phyloP scores from a whole-genome alignment of 2,113 vertebrate species.

The Balaeniceps rex region DNA sequence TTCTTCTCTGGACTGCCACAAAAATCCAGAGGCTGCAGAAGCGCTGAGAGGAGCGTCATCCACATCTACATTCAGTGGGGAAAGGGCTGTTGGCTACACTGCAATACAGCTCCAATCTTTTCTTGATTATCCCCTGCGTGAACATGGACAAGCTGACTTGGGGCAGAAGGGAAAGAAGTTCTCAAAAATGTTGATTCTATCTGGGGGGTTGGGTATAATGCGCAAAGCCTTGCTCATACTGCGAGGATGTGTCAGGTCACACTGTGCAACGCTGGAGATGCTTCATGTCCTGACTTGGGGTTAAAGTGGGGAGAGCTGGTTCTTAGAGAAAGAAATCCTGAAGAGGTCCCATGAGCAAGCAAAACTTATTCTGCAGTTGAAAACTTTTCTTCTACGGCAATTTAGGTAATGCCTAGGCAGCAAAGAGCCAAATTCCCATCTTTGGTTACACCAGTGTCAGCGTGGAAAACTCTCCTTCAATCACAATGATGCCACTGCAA shows the following conservation, averaged over 20 bases:
- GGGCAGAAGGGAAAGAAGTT: not conserved
- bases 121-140: not conserved
- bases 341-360: not conserved
- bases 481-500: not conserved
- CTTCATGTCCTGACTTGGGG: not conserved
- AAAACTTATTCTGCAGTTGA: not conserved
- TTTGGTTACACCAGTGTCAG: not conserved
- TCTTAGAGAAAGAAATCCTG: not conserved
- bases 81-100: not conserved
- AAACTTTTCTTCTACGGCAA: not conserved
- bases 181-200: not conserved
- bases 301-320: not conserved
- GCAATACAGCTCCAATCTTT: not conserved
- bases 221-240: not conserved
- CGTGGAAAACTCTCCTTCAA: not conserved
- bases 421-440: not conserved
- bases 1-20: not conserved
- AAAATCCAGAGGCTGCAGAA: not conserved
- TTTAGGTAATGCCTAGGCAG: not conserved
- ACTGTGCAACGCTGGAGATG: not conserved
- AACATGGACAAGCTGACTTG: not conserved
- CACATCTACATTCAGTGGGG: not conserved
- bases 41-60: not conserved
- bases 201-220: not conserved
- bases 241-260: not conserved